These are phyloP conservation scores for Reticulitermes speratus DNA, from an alignment of 1,140 invertebrate species.

Conservation along the genomic window DNA sequence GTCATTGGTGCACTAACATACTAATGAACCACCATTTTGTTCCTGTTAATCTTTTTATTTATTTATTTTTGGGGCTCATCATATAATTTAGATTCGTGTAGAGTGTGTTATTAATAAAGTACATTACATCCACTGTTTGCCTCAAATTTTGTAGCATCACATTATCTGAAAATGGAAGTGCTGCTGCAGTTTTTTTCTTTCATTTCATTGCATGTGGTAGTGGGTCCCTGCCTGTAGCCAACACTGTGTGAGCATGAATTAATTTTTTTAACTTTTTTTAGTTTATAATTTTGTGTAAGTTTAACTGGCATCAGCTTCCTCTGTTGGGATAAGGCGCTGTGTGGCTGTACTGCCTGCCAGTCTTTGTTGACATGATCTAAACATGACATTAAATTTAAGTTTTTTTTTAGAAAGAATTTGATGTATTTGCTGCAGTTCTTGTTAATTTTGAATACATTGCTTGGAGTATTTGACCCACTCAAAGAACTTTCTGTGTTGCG, in stretches of 20 bases:
- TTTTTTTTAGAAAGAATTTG: background rate
- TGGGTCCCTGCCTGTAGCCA: constrained; percentile 27
- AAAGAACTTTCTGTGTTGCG: too few relatives aligned
- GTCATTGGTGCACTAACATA: background rate
- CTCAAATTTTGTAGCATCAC: too few relatives aligned
- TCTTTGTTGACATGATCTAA: too few relatives aligned
- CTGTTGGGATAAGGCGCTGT: background rate
- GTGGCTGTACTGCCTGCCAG: background rate
- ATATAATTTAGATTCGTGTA: background rate
- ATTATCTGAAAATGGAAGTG: too few relatives aligned
- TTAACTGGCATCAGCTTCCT: background rate
- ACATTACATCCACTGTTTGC: too few relatives aligned
- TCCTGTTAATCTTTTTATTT: background rate
- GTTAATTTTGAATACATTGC: too few relatives aligned
- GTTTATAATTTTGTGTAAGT: background rate
- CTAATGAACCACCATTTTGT: background rate
- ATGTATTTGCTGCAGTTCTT: background rate
- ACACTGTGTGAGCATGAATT: constrained; percentile 9
- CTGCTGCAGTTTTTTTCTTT: background rate
- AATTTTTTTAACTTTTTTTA: background rate
- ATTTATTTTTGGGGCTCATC: background rate
- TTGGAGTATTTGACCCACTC: too few relatives aligned
- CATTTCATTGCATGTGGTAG: constrained; percentile 23
- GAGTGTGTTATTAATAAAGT: background rate
- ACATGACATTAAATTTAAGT: background rate